These are phyloP conservation scores for Therioaphis trifolii DNA, from an alignment of 2,888 invertebrate species.

Conservation along the genomic window DNA sequence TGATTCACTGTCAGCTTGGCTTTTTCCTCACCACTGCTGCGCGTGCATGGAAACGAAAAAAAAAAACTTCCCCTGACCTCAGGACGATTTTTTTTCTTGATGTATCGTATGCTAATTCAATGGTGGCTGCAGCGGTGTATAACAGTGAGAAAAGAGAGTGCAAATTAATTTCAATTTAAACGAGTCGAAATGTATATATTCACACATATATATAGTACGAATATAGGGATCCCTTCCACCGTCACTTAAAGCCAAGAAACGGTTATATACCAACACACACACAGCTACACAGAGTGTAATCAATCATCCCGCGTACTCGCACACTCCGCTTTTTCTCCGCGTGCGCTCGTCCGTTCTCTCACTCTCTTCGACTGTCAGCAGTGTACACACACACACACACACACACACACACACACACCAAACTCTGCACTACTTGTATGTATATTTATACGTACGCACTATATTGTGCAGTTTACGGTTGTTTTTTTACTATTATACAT, in stretches of 20 bases:
- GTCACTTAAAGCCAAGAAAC: slow-evolving; percentile 62
- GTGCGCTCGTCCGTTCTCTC: background rate
- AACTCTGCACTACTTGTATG: background rate
- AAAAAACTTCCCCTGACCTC: slow-evolving; percentile 44
- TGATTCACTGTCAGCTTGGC: slow-evolving; percentile 59
- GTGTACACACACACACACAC: background rate
- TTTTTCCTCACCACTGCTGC: background rate
- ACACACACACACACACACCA: background rate
- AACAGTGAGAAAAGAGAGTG: slow-evolving; percentile 47
- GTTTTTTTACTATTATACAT: slow-evolving; percentile 48
- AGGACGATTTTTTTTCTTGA: slow-evolving; percentile 36
- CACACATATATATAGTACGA: background rate
- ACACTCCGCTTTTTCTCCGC: slow-evolving; percentile 16
- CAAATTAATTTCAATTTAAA: slow-evolving; percentile 63
- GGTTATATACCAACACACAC: slow-evolving; percentile 28
- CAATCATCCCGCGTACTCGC: slow-evolving; percentile 52
- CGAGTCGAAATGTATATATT: slow-evolving; percentile 55
- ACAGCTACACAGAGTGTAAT: slow-evolving; percentile 24
- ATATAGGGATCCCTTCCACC: slow-evolving; percentile 50
- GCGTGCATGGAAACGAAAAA: background rate
- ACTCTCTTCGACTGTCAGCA: slow-evolving; percentile 38
- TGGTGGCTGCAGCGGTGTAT: background rate
- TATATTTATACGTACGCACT: background rate
- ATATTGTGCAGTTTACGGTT: slow-evolving; percentile 7
- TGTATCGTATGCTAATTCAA: slow-evolving; percentile 50